Conservation (phyloP, 1,140 invertebrate genomes). For the Callitettix versicolor region DNA sequence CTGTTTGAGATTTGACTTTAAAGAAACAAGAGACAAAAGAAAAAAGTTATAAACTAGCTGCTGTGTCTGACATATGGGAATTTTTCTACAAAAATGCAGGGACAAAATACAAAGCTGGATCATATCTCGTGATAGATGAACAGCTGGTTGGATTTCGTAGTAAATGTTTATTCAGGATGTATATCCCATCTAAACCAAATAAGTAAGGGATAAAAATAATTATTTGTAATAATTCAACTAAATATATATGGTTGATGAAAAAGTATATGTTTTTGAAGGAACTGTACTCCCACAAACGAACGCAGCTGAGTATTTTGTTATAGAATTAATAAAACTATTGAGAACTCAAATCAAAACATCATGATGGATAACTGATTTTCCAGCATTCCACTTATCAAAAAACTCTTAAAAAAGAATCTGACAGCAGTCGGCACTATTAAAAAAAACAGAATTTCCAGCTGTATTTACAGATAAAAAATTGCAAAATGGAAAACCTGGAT, state of each 20-base stretch:
- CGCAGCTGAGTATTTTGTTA: constrained; percentile 23
- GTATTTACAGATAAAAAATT: neutral
- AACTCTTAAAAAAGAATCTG: constrained; percentile 22
- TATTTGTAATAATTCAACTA: constrained; percentile 23
- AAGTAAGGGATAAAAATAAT: constrained; percentile 33
- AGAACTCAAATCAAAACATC: constrained; percentile 28
- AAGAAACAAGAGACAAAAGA: constrained; percentile 23
- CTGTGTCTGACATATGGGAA: constrained; percentile 24
- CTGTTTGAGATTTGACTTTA: constrained; percentile 31
- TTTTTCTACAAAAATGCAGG: constrained; percentile 27
- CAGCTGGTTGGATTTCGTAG: constrained; percentile 33
- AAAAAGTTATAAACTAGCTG: constrained; percentile 23
- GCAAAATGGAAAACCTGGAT: constrained; percentile 7
- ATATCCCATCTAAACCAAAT: constrained; percentile 13
- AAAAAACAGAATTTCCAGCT: constrained; percentile 23
- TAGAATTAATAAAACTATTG: constrained; percentile 25
- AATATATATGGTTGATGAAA: constrained; percentile 29
- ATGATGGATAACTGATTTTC: constrained; percentile 31
- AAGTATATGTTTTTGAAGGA: constrained; percentile 31
- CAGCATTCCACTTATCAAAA: constrained; percentile 20
- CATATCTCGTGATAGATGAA: constrained; percentile 30
- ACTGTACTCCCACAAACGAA: constrained; percentile 7
- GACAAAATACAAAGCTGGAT: constrained; percentile 23
- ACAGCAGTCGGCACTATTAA: constrained; percentile 26
- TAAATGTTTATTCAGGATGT: constrained; percentile 32